Percentiles rank a stretch among this genome's conserved stretches.
Conservation (phyloP, 1,140 invertebrate species). For the Drosophila pseudoobscura region DNA sequence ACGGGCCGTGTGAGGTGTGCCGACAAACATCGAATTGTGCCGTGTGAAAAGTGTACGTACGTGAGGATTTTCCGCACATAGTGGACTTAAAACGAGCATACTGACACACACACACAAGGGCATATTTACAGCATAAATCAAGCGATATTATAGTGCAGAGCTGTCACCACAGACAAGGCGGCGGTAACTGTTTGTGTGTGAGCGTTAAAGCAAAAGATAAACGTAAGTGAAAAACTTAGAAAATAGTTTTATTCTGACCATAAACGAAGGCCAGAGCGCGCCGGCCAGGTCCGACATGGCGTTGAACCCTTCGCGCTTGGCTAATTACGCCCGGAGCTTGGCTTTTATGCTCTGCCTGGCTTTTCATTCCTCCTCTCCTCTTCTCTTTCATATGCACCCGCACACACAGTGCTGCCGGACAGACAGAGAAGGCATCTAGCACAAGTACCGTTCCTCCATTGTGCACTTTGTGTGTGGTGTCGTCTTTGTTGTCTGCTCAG, state of each 20-base stretch:
- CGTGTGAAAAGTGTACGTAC: conserved; percentile 32
- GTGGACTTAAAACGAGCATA: conserved; percentile 30
- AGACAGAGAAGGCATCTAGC: conserved; percentile 40
- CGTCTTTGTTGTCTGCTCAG: conserved; percentile 68
- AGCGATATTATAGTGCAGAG: conserved; percentile 45
- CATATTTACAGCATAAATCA: conserved; percentile 42
- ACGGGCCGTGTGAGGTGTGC: no score
- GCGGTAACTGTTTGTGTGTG: conserved; percentile 9
- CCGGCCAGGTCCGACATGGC: conserved; percentile 25
- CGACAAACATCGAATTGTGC: background rate
- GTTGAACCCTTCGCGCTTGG: conserved; percentile 73
- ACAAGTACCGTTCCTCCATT: conserved; percentile 52
- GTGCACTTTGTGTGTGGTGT: conserved; percentile 43
- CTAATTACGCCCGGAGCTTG: conserved; percentile 57
- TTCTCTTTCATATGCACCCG: conserved; percentile 28
- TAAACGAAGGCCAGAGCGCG: conserved; percentile 34
- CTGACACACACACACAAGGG: conserved; percentile 29
- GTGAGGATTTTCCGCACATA: conserved; percentile 55
- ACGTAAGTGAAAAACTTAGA: conserved; percentile 41
- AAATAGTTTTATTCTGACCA: conserved; percentile 30
- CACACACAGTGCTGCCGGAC: conserved; percentile 18
- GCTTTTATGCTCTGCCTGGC: conserved; percentile 45
- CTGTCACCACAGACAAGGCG: conserved; percentile 3
- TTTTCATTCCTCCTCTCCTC: conserved; percentile 33
- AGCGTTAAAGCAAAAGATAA: conserved; percentile 16